Conservation (phyloP, 2,113 vertebrate species). For the Apus apus region DNA sequence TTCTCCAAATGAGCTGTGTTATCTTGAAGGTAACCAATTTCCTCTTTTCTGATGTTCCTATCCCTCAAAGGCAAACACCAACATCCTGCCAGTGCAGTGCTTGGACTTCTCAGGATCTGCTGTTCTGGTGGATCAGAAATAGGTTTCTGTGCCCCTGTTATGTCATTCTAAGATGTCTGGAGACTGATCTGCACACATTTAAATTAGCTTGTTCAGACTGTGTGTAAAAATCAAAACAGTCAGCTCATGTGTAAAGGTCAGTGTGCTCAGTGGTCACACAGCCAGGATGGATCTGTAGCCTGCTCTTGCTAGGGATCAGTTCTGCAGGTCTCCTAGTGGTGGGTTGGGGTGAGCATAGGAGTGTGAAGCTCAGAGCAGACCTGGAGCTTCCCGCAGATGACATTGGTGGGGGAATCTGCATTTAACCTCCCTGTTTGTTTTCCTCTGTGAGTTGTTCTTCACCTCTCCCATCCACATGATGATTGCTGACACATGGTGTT, state of each 20-base stretch:
- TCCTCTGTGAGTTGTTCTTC: neutral
- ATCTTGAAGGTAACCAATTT: neutral
- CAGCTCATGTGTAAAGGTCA: fast-evolving
- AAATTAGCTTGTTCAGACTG: neutral
- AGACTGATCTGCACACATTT: neutral
- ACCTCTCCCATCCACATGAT: neutral
- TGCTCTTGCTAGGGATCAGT: neutral
- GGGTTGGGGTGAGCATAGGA: neutral
- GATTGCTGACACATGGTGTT: neutral
- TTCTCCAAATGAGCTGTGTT: neutral
- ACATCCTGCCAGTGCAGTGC: neutral
- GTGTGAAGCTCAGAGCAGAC: neutral
- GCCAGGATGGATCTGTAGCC: neutral
- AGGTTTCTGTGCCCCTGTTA: constrained; percentile 23
- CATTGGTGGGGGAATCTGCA: fast-evolving
- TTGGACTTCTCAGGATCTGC: constrained; percentile 6
- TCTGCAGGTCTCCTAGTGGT: fast-evolving
- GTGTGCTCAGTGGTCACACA: fast-evolving
- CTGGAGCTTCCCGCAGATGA: neutral
- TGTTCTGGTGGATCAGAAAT: constrained; percentile 45
- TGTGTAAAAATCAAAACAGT: neutral
- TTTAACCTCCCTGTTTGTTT: neutral
- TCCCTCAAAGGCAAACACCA: constrained; percentile 12
- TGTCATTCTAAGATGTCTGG: constrained; percentile 20
- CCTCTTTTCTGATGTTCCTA: neutral